Base-by-base conservation (phyloP, 2,113 vertebrate species). In the Entelurus aequoreus region DNA sequence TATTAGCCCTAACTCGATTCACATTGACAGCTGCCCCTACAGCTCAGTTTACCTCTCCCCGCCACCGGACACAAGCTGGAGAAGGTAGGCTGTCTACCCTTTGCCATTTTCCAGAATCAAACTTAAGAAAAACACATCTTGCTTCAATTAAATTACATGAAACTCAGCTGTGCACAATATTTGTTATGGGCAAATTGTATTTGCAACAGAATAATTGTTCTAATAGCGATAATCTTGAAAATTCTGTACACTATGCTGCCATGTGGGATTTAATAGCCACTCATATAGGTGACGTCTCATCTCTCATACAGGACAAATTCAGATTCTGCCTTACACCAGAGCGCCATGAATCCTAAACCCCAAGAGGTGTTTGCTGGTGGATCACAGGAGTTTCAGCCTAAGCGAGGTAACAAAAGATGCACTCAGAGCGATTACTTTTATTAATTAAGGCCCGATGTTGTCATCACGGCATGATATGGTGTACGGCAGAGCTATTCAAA, bases 21-120 rank as follows among this genome's bases (percentile, higher is more conserved):
- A 99, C 94, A 94, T 94, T 68, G 96, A 99, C 90, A 98, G 97
- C 90, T 99, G 97, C 78, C 97, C 97, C 0, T 99, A 99, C 3
- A 90, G 95, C 81, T 92, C 97, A 0, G 94, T 98, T 82, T 99
- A 99, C 72, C 94, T 99, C 73, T 98, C 97, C 0, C 97, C 97
- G 4, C 96, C 97, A 0, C 92, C 95, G 0, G 97, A 99, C 86
- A 97, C 94, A 0, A 99, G 93, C 90, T 99, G 97, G 97, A 94
- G 97, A 87, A 96, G 97, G 97, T 98, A 82, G 84, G 94, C 44
- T 36, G 13, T 56, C 62, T 65, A 46, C 55, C 13, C 37, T 69
- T 68, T 15, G 64, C 47, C n/a, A 4, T 65, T 62, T 70, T 56
- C 37, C 60, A 62, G 65, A 53, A 42, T 56, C 8, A 64, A 51